Evolutionary conservation across 53 echinoderm and acorn worm genomes (phyloP).

Genomic region (Antedon mediterranea): DNA sequence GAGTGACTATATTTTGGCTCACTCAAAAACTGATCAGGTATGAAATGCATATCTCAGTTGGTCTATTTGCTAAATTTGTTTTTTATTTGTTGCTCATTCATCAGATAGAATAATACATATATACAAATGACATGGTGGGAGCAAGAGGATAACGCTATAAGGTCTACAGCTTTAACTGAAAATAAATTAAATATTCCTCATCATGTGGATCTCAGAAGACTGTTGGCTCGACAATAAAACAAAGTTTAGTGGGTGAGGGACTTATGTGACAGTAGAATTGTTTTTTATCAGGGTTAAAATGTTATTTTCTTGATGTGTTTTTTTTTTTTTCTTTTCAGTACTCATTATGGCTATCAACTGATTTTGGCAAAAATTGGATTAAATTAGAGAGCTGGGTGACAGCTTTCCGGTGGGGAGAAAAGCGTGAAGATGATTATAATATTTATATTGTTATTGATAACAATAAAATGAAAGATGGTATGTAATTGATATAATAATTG

Average conservation of each 20-base stretch:
- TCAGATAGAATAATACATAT: no score
- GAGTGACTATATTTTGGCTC: slow-evolving; percentile 31
- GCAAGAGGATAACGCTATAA: no score
- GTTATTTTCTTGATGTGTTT: neutral
- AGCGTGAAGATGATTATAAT: neutral
- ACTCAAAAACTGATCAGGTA: slow-evolving; percentile 53
- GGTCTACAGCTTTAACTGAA: no score
- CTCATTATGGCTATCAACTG: slow-evolving; percentile 62
- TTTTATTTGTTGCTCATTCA: neutral
- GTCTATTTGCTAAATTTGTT: neutral
- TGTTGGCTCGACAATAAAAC: no score
- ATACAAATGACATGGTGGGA: no score
- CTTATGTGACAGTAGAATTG: no score
- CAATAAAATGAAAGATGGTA: neutral
- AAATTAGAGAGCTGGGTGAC: slow-evolving; percentile 27
- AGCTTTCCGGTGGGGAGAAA: slow-evolving; percentile 46
- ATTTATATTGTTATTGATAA: neutral
- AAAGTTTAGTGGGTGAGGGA: no score
- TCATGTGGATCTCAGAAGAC: no score
- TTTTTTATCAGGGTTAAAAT: no score
- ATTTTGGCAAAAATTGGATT: slow-evolving; percentile 68
- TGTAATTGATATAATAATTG: neutral
- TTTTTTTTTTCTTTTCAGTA: slow-evolving; percentile 19
- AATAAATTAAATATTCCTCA: no score
- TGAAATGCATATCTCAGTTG: neutral